These are phyloP conservation scores for Irena cyanogastra DNA, from an alignment of 2,113 vertebrate species.

Conservation along the genomic window DNA sequence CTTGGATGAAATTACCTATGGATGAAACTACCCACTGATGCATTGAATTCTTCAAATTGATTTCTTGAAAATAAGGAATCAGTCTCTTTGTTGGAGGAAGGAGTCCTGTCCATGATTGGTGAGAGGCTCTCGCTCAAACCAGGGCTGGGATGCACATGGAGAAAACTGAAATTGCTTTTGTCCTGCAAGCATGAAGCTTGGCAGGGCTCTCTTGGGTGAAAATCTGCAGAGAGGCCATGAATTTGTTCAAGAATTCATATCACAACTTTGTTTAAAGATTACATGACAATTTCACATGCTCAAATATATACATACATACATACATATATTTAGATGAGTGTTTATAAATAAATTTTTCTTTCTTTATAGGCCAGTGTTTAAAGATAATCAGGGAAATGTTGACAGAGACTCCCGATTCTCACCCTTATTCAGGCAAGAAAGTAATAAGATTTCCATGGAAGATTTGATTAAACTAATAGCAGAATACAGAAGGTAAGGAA, in stretches of 20 bases:
- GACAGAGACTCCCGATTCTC: slow-evolving; percentile 95
- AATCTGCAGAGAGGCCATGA: not conserved
- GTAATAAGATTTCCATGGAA: slow-evolving; percentile 92
- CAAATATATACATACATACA: not conserved
- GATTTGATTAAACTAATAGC: slow-evolving; percentile 90
- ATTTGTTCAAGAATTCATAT: not conserved
- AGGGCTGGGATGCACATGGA: not conserved
- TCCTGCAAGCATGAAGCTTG: not conserved
- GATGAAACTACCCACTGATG: not conserved
- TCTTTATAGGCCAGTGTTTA: slow-evolving; percentile 87
- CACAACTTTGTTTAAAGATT: not conserved
- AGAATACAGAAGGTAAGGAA: slow-evolving; percentile 87
- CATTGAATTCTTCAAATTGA: not conserved
- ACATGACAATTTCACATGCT: not conserved
- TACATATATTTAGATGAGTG: not conserved
- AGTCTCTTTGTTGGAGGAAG: not conserved
- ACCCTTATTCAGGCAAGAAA: slow-evolving; percentile 94
- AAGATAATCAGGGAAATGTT: slow-evolving; percentile 92
- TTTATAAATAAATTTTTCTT: not conserved
- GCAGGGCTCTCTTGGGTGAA: not conserved
- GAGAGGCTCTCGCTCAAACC: not conserved
- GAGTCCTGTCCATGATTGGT: not conserved
- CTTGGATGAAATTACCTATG: not conserved
- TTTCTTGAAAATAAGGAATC: not conserved
- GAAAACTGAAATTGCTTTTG: not conserved